Evolutionary conservation across 2,113 vertebrate species (phyloP), one percentile per base, ranked within the genome.

Genomic region (Psilopogon haemacephalus): DNA sequence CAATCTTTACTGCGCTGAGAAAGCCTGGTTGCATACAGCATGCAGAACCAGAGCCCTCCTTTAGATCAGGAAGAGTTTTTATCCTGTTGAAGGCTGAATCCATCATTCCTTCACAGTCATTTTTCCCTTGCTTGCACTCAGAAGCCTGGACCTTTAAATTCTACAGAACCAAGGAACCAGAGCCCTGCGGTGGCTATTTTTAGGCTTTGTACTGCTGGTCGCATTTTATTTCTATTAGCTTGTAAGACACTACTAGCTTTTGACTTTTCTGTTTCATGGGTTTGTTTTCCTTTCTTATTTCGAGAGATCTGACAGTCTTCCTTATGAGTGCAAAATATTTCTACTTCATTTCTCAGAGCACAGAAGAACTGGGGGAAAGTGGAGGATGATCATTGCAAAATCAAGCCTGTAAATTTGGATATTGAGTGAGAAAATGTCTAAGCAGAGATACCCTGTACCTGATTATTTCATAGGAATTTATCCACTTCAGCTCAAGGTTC

Each of bases 261-360:
- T 81, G 80, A 11, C n/a, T 92, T 91, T 82, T 84, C 50, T 86
- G 32, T 62, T 84, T 80, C 74, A 81, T 78, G 74, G 38, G 28
- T 94, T 84, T 73, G 18, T 35, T 93, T 93, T 78, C 18, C 59
- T 92, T 84, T 88, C 69, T 84, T 71, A 60, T 71, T 86, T 91
- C 3, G 1, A 84, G 69, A 71, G 38, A 52, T 82, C 28, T 86
- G 83, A 65, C 44, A 86, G 54, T 72, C 21, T 83, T 79, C 59
- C 62, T 90, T 60, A 84, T 16, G 54, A 82, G n/a, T 68, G 86
- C 58, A 88, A 65, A 93, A 54, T 5, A 32, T 81, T 91, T 78
- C 20, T 56, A 32, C 38, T 69, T 86, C 2, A 35, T 74, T 86
- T 86, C 42, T 84, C 24, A 60, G 72, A 74, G 11, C 54, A 81